Base-by-base conservation (phyloP, 1,140 invertebrate species). In the Linepithema humile region DNA sequence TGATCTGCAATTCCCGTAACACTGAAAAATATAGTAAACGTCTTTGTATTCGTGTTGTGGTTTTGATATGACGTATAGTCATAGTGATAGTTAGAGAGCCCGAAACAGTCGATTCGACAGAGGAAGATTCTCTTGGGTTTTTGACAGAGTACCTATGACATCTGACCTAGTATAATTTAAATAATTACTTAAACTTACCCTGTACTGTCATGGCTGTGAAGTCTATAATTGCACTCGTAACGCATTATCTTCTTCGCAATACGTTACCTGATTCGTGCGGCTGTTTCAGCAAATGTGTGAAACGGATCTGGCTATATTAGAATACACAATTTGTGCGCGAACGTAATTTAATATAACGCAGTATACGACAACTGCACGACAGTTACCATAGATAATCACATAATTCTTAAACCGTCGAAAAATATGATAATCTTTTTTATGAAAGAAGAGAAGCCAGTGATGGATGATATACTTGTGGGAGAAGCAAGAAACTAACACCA, bases 181-280 rank as follows among this genome's bases (percentile, higher is more conserved):
- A 53, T 29, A 32, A 20, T 75, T 62, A 62, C 29, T 45, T 6
- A 5, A 75, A n/a, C n/a, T 17, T 45, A 64, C 23, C 55, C 85
- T 55, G 26, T 20, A 72, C 50, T 82, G 53, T 75, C 15, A 50
- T 87, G 85, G 78, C 85, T 87, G 85, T 87, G 78, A 87, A 70
- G 73, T 75, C 69, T 83, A 29, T 87, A 83, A 86, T 75, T 43
- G 62, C 53, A 70, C 15, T 15, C 43, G 10, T 82, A 72, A 70
- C 17, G 40, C 23, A 59, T 35, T 23, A 35, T 85, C 15, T 38
- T 53, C 15, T 64, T 75, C 15, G 38, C 40, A 64, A 75, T 74
- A 60, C 43, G 55, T 45, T 45, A 60, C n/a, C 17, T 20, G 35
- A 60, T 3, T 55, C 35, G 12, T 23, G 38, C n/a, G 6, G 17